Base-by-base conservation (phyloP, 2,113 vertebrate species). In the Ailuropoda melanoleuca region DNA sequence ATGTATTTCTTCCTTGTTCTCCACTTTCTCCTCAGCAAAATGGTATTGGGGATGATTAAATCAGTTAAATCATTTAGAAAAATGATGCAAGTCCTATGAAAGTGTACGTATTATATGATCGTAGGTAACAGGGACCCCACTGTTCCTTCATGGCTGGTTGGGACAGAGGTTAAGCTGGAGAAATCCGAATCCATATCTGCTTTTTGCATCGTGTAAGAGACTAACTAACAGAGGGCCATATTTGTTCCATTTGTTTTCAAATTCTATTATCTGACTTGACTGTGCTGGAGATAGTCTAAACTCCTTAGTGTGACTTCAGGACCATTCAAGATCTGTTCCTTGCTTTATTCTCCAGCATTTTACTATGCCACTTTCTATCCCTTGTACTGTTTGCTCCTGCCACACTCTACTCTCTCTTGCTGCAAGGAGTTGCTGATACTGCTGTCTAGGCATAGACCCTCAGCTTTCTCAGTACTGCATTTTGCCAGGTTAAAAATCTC, bases 401-500 rank as follows among this genome's bases (percentile, higher is more conserved):
- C 24, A 48, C 14, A 3, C 77, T 72, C 23, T 23, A 19, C 34
- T 87, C 39, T 62, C 2, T 37, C 21, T 48, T 77, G 11, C 66
- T 70, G 56, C 23, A 31, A 31, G 17, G 29, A n/a, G 39, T 34
- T 88, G 46, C 60, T 58, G 55, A 0, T 31, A 2, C 1, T 34
- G 2, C 11, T 31, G 4, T 12, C 39, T 53, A 15, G 34, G 37
- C 8, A 7, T 2, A 46, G 39, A 18, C 15, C 53, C 6, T 1
- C 13, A 58, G 1, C 23, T 8, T 46, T 64, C 37, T 60, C 34
- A 14, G 29, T 18, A 11, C 53, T n/a, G 39, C 5, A 6, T 77
- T 60, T 72, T 60, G 23, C 7, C 23, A 11, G 7, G 15, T 34
- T 66, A 21, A 53, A 21, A 75, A 60, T 39, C 14, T 53, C 62